Base-by-base conservation (phyloP, 2,113 vertebrate genomes). In the Stigmatopora argus region DNA sequence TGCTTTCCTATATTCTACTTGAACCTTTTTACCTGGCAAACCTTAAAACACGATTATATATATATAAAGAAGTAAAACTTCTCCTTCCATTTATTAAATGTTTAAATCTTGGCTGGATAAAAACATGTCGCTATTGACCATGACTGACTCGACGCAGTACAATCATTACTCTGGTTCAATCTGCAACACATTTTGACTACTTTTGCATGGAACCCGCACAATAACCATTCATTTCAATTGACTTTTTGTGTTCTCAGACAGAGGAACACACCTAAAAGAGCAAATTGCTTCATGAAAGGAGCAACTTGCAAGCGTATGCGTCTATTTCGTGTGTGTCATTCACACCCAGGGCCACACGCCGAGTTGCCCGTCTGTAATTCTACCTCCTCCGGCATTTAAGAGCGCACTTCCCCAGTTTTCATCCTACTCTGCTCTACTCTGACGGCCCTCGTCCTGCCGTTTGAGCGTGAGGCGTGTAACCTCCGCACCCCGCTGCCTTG, bases 371-470 rank as follows among this genome's bases (percentile, higher is more conserved):
- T 85, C 89, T 86, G 86, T 88, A 85, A 89, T 89, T 83, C 80
- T 79, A 89, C 81, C 87, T 89, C 83, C 85, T 82, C 82, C 83
- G 83, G 88, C 83, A 87, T 85, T 88, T 87, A 81, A 85, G 78
- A 86, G 83, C 60, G 64, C 74, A 72, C 81, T 71, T 74, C 69
- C 79, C 73, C 74, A 77, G 72, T 71, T 67, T 46, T 66, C 69
- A 71, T 70, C 75, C 74, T 62, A 71, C 68, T 23, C 51, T 23
- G 1, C 66, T 62, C 69, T 48, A 63, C 68, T 73, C 69, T 80
- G 66, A 78, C 62, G 74, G 75, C 75, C 80, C 66, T 73, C 80
- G 58, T 71, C 64, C 65, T 67, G 77, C 68, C 34, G 64, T 76
- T 62, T 79, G 46, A 65, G 18, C 56, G 58, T 48, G 72, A 69